These are phyloP conservation scores for Clupea harengus DNA, from an alignment of 2,113 vertebrate species.

Conservation along the genomic window DNA sequence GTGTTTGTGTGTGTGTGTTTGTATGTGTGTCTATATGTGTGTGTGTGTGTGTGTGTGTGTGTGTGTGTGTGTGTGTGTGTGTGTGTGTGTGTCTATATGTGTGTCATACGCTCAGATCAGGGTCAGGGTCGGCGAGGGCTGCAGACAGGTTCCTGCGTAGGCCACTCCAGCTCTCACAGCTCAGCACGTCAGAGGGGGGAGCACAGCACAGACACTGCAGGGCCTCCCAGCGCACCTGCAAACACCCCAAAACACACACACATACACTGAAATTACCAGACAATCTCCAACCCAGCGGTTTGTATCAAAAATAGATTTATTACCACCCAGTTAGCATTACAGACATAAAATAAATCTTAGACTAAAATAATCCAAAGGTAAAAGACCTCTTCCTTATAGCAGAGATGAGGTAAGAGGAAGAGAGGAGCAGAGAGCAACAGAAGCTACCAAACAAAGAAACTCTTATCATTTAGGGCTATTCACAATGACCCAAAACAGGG, in stretches of 20 bases:
- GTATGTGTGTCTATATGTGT: too few species aligned
- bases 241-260: slow-evolving; percentile 3
- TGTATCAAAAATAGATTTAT: too few species aligned
- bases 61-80: slow-evolving; percentile 1
- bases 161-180: slow-evolving; percentile 84
- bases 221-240: slow-evolving; percentile 85
- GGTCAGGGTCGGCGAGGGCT: slow-evolving; percentile 80
- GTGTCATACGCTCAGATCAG: slow-evolving; percentile 81
- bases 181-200: slow-evolving; percentile 85
- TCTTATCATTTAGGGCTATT: too few species aligned
- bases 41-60: background rate
- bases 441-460: too few species aligned
- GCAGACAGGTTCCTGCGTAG: slow-evolving; percentile 78
- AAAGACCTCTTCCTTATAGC: too few species aligned
- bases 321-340: too few species aligned
- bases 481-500: too few species aligned
- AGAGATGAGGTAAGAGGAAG: too few species aligned
- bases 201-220: slow-evolving; percentile 80
- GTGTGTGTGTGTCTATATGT: background rate
- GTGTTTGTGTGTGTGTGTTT: too few species aligned
- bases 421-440: too few species aligned
- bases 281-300: background rate
- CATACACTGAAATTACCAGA: background rate
- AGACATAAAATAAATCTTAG: too few species aligned
- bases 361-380: too few species aligned